A percentile compares a stretch with the other conserved stretches of the same genome.
These are phyloP conservation scores for Cossypha polioptera DNA, from an alignment of 2,797 vertebrate species.

Conservation along the genomic window DNA sequence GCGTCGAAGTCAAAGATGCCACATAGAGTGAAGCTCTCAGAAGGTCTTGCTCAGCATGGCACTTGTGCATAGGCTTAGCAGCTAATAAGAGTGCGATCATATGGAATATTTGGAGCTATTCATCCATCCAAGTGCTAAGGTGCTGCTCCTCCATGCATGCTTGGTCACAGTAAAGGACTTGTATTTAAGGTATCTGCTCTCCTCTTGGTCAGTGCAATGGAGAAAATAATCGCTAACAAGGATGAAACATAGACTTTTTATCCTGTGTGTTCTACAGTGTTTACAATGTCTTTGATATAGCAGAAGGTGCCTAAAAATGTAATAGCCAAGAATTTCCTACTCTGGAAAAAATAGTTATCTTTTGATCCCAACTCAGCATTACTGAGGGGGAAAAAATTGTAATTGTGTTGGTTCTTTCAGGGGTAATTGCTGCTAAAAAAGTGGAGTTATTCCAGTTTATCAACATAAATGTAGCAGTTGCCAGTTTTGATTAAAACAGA, in stretches of 20 bases:
- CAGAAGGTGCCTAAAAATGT: not conserved
- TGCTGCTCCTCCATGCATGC: not conserved
- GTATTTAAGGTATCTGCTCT: not conserved
- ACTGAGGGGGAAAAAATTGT: not conserved
- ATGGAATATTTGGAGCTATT: not conserved
- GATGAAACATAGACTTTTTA: not conserved
- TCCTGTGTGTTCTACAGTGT: not conserved
- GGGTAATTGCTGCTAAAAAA: not conserved
- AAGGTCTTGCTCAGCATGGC: not conserved
- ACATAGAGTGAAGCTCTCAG: not conserved
- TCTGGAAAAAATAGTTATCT: not conserved
- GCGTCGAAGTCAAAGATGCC: rapidly evolving
- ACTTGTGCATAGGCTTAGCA: rapidly evolving
- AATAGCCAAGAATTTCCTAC: not conserved
- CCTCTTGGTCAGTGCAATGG: not conserved
- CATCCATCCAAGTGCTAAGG: not conserved
- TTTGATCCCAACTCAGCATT: not conserved
- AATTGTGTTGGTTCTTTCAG: not conserved
- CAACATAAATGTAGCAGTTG: not conserved
- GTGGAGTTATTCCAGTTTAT: not conserved
- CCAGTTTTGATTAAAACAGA: not conserved
- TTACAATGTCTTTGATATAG: not conserved
- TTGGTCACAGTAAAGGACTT: not conserved
- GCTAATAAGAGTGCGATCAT: not conserved
- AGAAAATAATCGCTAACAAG: not conserved